Base-by-base conservation (phyloP, 2,113 vertebrate genomes). In the Scortum barcoo region DNA sequence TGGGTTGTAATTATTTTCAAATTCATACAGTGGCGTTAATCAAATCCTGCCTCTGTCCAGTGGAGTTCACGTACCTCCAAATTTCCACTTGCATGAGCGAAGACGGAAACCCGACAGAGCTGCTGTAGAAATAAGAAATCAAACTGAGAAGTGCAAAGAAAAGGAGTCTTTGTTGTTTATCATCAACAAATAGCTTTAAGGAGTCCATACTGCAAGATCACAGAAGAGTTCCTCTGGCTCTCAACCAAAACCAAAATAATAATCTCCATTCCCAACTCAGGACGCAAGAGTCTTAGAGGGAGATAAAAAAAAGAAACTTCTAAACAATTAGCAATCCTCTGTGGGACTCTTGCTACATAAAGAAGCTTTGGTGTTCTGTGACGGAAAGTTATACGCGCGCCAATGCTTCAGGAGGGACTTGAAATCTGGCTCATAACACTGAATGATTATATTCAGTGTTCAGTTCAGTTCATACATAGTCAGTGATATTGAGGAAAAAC, bases 281-380 rank as follows among this genome's bases (percentile, higher is more conserved):
- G 1, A 63, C 28, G 22, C 2, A 65, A 60, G n/a, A 36, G 28
- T 67, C n/a, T 65, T 38, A n/a, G 53, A 57, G 67, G 24, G 16
- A 48, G 46, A 22, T 48, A 17, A 63, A n/a, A 80, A 36, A 75
- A 71, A 48, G 12, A 48, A 44, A 30, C 48, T 14, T 72, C n/a
- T 28, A 38, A 65, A 57, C 48, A 71, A 72, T 72, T 67, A 67
- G 30, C 24, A 53, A 67, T 16, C 42, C 50, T 46, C 67, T 36
- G 30, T 50, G 40, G 57, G 38, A 44, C 22, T 54, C 19, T 61
- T 60, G 50, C 42, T 51, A 30, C 53, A 63, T 56, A 36, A 46
- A 76, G 26, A 71, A 19, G 17, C 8, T 22, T 11, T 22, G 22
- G 40, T 71, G 22, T 57, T 73, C 10, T 48, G 3, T 61, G 56